phyloP scores from a whole-genome alignment of 2,113 vertebrate species.

The Psettodes erumei region DNA sequence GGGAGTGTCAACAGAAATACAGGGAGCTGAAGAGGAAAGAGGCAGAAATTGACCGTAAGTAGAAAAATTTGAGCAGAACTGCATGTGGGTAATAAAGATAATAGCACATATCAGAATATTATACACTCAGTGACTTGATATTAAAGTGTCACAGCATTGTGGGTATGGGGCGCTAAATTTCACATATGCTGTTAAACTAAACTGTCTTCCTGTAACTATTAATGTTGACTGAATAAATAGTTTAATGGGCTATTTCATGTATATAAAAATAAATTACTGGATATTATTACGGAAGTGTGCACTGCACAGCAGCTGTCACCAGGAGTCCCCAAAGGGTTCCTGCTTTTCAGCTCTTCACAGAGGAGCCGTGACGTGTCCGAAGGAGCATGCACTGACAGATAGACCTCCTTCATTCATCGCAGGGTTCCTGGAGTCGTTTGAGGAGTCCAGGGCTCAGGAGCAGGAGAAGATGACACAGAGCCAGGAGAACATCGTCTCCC shows the following conservation, averaged over 20 bases:
- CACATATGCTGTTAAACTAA: too few relatives aligned
- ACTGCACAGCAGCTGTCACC: neutral
- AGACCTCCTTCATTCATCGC: conserved; percentile 14
- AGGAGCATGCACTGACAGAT: too few relatives aligned
- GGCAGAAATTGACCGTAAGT: conserved; percentile 95
- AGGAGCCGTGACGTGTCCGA: neutral
- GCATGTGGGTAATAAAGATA: too few relatives aligned
- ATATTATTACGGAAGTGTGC: neutral
- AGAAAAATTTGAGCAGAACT: neutral
- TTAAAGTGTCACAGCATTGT: too few relatives aligned
- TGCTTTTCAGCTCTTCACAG: neutral
- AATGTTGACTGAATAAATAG: neutral
- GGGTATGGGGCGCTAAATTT: too few relatives aligned
- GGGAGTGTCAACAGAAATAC: conserved; percentile 93
- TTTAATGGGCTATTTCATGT: neutral
- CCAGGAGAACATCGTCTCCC: conserved; percentile 87
- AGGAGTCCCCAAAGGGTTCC: neutral
- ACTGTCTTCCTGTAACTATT: too few relatives aligned
- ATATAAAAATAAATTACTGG: neutral
- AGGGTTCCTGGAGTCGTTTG: conserved; percentile 91
- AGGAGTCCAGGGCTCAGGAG: conserved; percentile 85
- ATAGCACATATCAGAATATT: neutral
- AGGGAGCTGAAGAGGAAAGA: conserved; percentile 93
- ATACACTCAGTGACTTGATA: too few relatives aligned
- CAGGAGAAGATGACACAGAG: conserved; percentile 82